Evolutionary conservation across 2,797 vertebrate genomes (phyloP).

Genomic region (Echeneis naucrates): DNA sequence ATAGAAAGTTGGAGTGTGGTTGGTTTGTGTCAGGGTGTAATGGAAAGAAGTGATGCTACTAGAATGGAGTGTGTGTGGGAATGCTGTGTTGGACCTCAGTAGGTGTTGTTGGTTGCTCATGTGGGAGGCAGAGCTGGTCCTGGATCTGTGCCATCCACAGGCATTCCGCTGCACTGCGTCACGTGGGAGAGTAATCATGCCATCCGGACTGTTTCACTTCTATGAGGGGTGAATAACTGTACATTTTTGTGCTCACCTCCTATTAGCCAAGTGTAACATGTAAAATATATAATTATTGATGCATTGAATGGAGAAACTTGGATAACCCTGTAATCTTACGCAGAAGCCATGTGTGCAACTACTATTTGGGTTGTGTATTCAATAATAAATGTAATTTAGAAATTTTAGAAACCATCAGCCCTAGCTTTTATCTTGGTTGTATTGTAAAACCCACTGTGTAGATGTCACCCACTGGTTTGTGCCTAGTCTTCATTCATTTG

Average conservation of each 20-base stretch:
- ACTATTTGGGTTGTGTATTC: too few species aligned
- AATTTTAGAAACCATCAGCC: neutral
- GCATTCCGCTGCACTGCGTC: slow-evolving; percentile 9
- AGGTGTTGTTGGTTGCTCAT: slow-evolving; percentile 52
- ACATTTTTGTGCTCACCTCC: slow-evolving; percentile 1
- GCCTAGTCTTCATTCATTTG: too few species aligned
- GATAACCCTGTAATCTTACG: neutral
- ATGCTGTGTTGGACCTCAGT: slow-evolving; percentile 37
- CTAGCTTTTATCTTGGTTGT: neutral
- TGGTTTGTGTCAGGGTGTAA: slow-evolving; percentile 33
- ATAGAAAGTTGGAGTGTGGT: slow-evolving; percentile 23
- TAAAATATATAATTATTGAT: slow-evolving; percentile 16
- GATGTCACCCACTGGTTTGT: too few species aligned
- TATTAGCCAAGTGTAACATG: slow-evolving; percentile 23
- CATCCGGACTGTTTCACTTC: slow-evolving; percentile 18
- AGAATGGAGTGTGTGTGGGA: slow-evolving; percentile 43
- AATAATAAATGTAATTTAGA: too few species aligned
- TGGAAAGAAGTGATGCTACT: slow-evolving; percentile 45
- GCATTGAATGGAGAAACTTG: neutral
- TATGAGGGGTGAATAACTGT: neutral
- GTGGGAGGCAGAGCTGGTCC: slow-evolving; percentile 51
- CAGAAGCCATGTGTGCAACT: neutral
- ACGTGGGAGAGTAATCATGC: slow-evolving; percentile 46
- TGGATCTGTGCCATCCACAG: slow-evolving; percentile 42
- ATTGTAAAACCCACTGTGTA: too few species aligned